A percentile compares a stretch with the other conserved stretches of the same genome.
Evolutionary conservation across 2,888 invertebrate species (phyloP).

Genomic region (Listrodromus nycthemerus): DNA sequence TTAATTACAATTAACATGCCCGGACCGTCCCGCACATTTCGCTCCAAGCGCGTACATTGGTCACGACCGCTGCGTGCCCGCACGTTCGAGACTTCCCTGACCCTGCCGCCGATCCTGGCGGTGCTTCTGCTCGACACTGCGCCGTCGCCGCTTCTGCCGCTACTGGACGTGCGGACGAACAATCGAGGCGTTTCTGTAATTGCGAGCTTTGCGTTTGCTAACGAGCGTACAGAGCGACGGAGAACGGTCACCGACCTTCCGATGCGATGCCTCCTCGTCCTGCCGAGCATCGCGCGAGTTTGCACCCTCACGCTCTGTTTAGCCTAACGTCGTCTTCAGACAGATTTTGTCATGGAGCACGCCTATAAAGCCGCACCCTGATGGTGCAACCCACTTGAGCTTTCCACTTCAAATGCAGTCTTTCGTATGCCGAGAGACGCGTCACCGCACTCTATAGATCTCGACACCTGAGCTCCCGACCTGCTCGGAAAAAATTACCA

Average conservation of each 20-base stretch:
- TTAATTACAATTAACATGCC: conserved; percentile 68
- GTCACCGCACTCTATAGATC: neutral
- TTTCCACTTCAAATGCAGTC: neutral
- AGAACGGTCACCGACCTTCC: conserved; percentile 18
- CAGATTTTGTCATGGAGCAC: conserved; percentile 1
- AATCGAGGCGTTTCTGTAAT: conserved; percentile 50
- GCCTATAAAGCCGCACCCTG: neutral
- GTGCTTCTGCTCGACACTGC: conserved; percentile 26
- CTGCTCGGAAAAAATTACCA: neutral
- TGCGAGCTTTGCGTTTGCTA: conserved; percentile 47
- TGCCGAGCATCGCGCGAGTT: conserved; percentile 41
- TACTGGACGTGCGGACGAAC: conserved; percentile 43
- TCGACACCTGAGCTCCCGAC: neutral
- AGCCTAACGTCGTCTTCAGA: conserved; percentile 17
- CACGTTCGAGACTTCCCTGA: conserved; percentile 51
- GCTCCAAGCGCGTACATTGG: conserved; percentile 61
- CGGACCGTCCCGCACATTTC: conserved; percentile 64
- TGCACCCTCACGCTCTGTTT: neutral
- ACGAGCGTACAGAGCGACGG: conserved; percentile 34
- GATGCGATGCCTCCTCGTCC: conserved; percentile 14
- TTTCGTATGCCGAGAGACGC: conserved; percentile 19
- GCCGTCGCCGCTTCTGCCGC: conserved; percentile 9
- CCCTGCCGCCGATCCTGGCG: conserved; percentile 13
- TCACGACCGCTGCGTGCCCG: conserved; percentile 42
- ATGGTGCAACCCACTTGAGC: neutral